These are phyloP conservation scores for Drosophila aff. DNA, from an alignment of 1,140 invertebrate species.

Conservation along the genomic window DNA sequence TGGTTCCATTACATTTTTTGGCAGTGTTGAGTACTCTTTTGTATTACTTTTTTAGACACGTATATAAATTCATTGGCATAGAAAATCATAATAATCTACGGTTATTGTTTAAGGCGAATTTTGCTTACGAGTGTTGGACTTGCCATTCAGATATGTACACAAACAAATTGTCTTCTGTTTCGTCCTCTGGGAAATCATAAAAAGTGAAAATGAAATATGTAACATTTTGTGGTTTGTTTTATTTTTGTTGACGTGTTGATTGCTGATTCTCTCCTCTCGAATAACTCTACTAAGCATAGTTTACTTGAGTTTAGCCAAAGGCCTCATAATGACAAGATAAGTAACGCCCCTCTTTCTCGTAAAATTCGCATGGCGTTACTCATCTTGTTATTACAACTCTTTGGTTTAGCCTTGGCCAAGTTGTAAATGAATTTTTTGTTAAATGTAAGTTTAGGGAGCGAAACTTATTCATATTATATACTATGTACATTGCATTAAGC, in stretches of 20 bases:
- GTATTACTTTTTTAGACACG: conserved; percentile 40
- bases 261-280: conserved; percentile 27
- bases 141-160: conserved; percentile 38
- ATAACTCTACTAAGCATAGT: conserved; percentile 53
- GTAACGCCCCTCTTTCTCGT: background rate
- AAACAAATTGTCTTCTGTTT: background rate
- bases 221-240: conserved; percentile 31
- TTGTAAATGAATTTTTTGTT: conserved; percentile 56
- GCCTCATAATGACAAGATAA: background rate
- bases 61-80: conserved; percentile 66
- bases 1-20: conserved; percentile 67
- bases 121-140: conserved; percentile 6
- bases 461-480: conserved; percentile 51
- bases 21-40: conserved; percentile 71
- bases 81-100: conserved; percentile 46
- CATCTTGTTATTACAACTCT: conserved; percentile 1
- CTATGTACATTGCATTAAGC: conserved; percentile 55
- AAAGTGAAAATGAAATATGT: conserved; percentile 23
- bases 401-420: conserved; percentile 46
- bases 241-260: conserved; percentile 29
- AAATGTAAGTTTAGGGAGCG: conserved; percentile 45
- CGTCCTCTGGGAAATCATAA: conserved; percentile 19
- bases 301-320: conserved; percentile 35
- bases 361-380: background rate
- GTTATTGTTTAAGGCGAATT: conserved; percentile 49